Evolutionary conservation across 2,797 vertebrate genomes (phyloP).

Genomic region (Acrocephalus scirpaceus): DNA sequence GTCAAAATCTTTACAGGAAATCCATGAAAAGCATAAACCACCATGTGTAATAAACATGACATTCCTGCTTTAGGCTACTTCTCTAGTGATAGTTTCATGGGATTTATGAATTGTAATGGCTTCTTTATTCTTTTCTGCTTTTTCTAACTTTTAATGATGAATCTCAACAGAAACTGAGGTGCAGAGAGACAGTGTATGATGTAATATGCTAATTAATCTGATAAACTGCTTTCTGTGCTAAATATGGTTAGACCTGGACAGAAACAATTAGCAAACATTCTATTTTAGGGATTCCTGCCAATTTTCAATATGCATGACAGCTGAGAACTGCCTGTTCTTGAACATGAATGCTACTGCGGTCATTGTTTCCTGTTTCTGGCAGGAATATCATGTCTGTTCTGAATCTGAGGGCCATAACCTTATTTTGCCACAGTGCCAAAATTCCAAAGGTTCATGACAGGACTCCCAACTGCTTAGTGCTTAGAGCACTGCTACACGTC

Average conservation of each 20-base stretch:
- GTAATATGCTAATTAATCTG: neutral
- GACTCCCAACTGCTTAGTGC: neutral
- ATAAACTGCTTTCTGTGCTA: neutral
- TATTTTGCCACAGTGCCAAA: neutral
- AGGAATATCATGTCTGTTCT: neutral
- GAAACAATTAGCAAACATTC: accelerated
- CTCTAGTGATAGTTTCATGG: neutral
- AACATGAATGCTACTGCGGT: neutral
- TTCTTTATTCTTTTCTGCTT: neutral
- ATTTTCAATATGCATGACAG: neutral
- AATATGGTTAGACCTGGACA: neutral
- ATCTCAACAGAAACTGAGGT: neutral
- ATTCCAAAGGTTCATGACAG: neutral
- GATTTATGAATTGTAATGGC: neutral
- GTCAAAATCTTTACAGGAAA: neutral
- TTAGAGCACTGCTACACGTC: neutral
- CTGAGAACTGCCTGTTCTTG: neutral
- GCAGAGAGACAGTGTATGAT: neutral
- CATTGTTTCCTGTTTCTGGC: neutral
- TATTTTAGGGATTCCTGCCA: neutral
- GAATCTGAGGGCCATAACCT: neutral
- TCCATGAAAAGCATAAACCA: neutral
- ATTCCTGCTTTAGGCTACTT: neutral
- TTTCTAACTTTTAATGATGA: neutral
- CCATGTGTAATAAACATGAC: neutral